Percentiles rank a stretch among this genome's conserved stretches.
Evolutionary conservation across 2,888 invertebrate species (phyloP).

Genomic region (Eristalis tenax): DNA sequence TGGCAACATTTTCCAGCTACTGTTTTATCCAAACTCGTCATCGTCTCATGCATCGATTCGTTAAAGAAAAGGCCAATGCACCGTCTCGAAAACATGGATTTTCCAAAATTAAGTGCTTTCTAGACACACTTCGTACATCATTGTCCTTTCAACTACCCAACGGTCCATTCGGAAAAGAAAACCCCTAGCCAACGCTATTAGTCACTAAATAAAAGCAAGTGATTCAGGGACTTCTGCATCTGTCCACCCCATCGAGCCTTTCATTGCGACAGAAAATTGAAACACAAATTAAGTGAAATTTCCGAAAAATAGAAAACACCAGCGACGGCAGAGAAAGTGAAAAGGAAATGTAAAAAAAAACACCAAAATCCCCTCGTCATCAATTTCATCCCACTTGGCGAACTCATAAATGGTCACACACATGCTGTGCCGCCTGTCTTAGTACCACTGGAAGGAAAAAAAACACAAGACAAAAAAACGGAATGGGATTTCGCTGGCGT

Average conservation of each 20-base stretch:
- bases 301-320: neutral
- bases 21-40: too few species aligned
- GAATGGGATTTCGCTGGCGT: conserved; percentile 5
- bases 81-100: too few species aligned
- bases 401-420: conserved; percentile 24
- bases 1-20: too few species aligned
- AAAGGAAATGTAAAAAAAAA: neutral
- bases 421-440: neutral
- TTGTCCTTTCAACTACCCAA: neutral
- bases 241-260: neutral
- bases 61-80: too few species aligned
- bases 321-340: neutral
- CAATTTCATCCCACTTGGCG: conserved; percentile 15
- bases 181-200: neutral
- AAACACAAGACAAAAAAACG: neutral
- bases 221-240: neutral
- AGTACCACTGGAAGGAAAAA: too few species aligned
- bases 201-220: neutral
- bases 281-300: conserved; percentile 28
- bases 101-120: too few species aligned
- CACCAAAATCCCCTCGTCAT: neutral
- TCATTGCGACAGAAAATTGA: neutral
- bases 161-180: too few species aligned
- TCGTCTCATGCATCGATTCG: too few species aligned
- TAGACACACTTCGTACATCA: too few species aligned